Percentiles rank a stretch among this genome's conserved stretches.
These are phyloP conservation scores for Dicyrtoma fusca DNA, from an alignment of 2,888 invertebrate species.

Conservation along the genomic window DNA sequence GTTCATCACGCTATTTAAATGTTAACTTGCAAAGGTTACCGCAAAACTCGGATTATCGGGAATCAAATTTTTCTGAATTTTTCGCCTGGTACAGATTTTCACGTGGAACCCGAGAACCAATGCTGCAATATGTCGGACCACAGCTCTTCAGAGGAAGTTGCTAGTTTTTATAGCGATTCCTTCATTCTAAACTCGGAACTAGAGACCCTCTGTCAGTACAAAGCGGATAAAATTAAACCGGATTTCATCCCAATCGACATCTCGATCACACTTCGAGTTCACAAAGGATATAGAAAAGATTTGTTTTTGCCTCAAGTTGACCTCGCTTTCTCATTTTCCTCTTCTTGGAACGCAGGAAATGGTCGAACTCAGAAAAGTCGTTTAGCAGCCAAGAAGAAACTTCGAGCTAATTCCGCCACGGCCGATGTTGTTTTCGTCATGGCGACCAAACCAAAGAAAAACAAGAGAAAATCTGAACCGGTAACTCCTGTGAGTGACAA, in stretches of 20 bases:
- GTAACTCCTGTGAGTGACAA: neutral
- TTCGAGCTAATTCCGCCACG: neutral
- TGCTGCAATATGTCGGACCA: constrained; percentile 8
- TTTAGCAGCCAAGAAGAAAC: neutral
- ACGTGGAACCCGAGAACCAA: constrained; percentile 14
- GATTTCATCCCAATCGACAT: constrained; percentile 1
- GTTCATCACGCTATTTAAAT: too few species aligned
- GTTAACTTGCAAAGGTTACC: too few species aligned
- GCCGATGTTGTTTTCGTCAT: neutral
- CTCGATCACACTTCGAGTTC: neutral
- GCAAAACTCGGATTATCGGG: too few species aligned
- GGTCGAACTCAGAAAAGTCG: neutral
- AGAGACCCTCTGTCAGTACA: neutral
- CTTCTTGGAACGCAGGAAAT: neutral
- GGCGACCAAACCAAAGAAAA: neutral
- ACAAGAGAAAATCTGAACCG: too few species aligned
- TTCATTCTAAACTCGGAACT: constrained; percentile 6
- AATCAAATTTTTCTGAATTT: neutral
- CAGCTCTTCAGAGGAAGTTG: neutral
- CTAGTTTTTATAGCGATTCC: neutral
- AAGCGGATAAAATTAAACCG: neutral
- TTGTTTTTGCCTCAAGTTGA: neutral
- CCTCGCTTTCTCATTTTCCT: neutral
- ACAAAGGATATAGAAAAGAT: neutral
- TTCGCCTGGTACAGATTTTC: constrained; percentile 14